Percentiles rank a stretch among this genome's conserved stretches.
Evolutionary conservation across 1,140 invertebrate species (phyloP).

Genomic region (Agrypnia vestita): DNA sequence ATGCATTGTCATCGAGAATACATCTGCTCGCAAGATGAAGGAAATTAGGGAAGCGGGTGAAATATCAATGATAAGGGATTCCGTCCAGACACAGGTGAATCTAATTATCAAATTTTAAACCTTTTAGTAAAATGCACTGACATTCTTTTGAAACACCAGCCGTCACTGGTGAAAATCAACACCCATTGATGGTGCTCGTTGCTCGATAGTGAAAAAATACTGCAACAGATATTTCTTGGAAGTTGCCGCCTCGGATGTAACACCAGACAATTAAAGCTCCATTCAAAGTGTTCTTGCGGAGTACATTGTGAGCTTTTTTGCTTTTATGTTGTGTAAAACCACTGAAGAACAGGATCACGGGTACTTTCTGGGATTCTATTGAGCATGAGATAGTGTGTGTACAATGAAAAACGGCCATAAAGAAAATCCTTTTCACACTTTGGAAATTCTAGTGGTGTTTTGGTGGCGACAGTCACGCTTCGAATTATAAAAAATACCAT

Average conservation of each 20-base stretch:
- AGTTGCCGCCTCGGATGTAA: constrained; percentile 11
- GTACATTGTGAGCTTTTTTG: background rate
- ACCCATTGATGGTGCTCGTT: constrained; percentile 11
- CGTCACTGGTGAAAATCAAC: constrained; percentile 10
- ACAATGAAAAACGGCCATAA: background rate
- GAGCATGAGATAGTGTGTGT: background rate
- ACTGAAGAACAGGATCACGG: background rate
- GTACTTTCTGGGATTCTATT: background rate
- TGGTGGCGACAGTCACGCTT: too few relatives aligned
- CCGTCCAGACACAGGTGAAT: too few relatives aligned
- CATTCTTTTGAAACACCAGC: too few relatives aligned
- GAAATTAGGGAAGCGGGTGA: too few relatives aligned
- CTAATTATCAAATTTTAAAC: too few relatives aligned
- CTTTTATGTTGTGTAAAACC: constrained; percentile 4
- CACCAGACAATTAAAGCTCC: constrained; percentile 13
- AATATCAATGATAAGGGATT: too few relatives aligned
- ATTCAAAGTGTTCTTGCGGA: background rate
- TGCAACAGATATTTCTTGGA: constrained; percentile 3
- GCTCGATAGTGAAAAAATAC: constrained; percentile 15
- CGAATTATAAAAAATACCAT: too few relatives aligned
- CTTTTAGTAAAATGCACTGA: too few relatives aligned
- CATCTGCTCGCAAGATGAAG: too few relatives aligned
- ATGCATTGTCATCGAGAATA: too few relatives aligned
- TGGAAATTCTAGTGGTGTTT: too few relatives aligned
- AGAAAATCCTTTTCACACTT: background rate